Conservation (phyloP, 2,888 invertebrate species). For the Lasioglossum morio region DNA sequence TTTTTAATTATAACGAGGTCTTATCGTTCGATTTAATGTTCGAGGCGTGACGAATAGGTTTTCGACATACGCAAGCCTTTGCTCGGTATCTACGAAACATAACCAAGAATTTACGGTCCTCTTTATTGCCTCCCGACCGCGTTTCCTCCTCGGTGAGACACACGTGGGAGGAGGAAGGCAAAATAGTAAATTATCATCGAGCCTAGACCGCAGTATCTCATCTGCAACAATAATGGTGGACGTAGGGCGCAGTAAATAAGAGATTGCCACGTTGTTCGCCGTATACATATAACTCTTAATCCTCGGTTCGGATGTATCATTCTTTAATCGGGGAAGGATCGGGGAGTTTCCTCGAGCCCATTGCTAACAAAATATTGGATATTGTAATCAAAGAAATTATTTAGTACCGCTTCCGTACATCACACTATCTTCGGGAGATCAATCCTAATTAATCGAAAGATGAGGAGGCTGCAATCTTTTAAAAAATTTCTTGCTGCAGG, state of each 20-base stretch:
- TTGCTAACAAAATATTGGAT: neutral
- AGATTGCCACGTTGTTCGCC: conserved; percentile 56
- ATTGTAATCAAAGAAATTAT: neutral
- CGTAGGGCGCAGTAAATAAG: conserved; percentile 62
- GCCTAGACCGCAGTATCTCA: conserved; percentile 50
- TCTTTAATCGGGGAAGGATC: neutral
- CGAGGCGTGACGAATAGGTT: neutral
- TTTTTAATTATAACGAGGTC: neutral
- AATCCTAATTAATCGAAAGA: neutral
- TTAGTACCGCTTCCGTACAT: neutral
- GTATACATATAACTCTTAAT: conserved; percentile 28
- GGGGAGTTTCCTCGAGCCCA: neutral
- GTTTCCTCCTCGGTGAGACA: conserved; percentile 51
- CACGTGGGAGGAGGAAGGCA: conserved; percentile 52
- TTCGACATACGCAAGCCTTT: conserved; percentile 45
- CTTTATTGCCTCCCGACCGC: conserved; percentile 69
- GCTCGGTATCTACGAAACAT: conserved; percentile 62
- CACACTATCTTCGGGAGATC: neutral
- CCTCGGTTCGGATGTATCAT: neutral
- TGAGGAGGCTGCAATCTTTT: neutral
- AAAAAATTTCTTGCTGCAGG: neutral
- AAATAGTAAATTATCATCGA: conserved; percentile 68
- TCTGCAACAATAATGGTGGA: conserved; percentile 60
- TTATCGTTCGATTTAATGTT: neutral
- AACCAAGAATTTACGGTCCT: conserved; percentile 64